Percentiles rank a stretch among this genome's conserved stretches.
phyloP scores from a whole-genome alignment of 2,113 vertebrate genomes.

The Syrrhaptes paradoxus region DNA sequence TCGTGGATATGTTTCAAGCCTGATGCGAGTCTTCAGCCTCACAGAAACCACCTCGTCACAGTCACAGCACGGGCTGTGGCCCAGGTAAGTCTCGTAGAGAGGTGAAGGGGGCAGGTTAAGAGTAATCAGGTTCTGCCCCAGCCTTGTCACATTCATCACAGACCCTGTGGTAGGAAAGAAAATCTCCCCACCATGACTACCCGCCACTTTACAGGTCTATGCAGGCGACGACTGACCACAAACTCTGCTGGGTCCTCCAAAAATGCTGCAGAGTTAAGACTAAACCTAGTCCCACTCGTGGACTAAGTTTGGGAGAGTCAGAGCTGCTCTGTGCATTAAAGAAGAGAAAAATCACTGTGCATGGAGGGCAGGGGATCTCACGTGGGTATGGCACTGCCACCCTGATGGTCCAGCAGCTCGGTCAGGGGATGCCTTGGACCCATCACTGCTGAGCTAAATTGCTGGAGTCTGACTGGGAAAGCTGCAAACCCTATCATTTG shows the following conservation, averaged over 20 bases:
- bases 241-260: background rate
- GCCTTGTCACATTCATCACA: background rate
- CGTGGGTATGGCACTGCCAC: background rate
- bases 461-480: background rate
- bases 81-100: background rate
- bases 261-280: background rate
- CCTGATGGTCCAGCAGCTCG: background rate
- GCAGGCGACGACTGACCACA: background rate
- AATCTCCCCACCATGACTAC: background rate
- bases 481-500: background rate
- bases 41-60: background rate
- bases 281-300: background rate
- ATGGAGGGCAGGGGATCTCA: no score
- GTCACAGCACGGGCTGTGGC: accelerated
- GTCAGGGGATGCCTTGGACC: background rate
- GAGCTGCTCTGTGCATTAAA: background rate
- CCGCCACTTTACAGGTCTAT: background rate
- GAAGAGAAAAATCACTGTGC: background rate
- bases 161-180: accelerated
- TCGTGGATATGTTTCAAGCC: background rate
- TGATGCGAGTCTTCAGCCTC: background rate
- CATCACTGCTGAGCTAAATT: background rate
- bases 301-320: background rate
- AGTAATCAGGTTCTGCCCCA: background rate
- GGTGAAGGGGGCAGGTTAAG: background rate